Conservation (phyloP, 1,140 invertebrate genomes). For the Melanaphis sacchari region DNA sequence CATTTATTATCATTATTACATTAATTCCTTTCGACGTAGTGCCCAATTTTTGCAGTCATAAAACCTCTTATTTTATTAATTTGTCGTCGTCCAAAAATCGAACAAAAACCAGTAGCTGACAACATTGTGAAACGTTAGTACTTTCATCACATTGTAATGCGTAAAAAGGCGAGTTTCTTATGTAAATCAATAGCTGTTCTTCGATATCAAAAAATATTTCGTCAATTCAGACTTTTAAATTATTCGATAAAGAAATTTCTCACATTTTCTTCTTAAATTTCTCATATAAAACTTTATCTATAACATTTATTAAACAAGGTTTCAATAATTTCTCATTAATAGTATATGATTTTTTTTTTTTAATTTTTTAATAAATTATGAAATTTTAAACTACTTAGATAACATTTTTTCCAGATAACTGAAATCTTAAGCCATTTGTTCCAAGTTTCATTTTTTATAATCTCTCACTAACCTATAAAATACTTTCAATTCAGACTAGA, state of each 20-base stretch:
- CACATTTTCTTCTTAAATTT: not conserved
- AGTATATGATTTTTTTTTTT: slow-evolving; percentile 58
- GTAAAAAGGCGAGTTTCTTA: slow-evolving; percentile 8
- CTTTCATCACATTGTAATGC: slow-evolving; percentile 30
- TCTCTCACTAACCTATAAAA: slow-evolving; percentile 23
- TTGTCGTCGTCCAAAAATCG: not conserved
- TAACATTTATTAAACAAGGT: slow-evolving; percentile 1
- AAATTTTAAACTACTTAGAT: slow-evolving; percentile 34
- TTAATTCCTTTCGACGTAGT: slow-evolving; percentile 14
- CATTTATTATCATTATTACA: not conserved
- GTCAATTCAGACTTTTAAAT: slow-evolving; percentile 19
- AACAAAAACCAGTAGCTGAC: slow-evolving; percentile 15
- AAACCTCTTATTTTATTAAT: not conserved
- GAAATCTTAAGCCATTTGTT: slow-evolving; percentile 27
- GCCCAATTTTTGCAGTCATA: not conserved
- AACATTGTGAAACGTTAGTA: slow-evolving; percentile 21
- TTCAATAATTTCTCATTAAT: slow-evolving; percentile 59
- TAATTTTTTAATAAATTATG: slow-evolving; percentile 61
- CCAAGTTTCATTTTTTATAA: slow-evolving; percentile 44
- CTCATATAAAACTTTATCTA: not conserved
- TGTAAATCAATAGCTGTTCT: slow-evolving; percentile 12
- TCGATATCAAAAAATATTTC: not conserved
- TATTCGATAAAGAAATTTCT: slow-evolving; percentile 15
- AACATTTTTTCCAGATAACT: slow-evolving; percentile 17
- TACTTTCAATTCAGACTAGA: slow-evolving; percentile 16